phyloP scores from a whole-genome alignment of 1,140 invertebrate species.

The Leptinotarsa texana region DNA sequence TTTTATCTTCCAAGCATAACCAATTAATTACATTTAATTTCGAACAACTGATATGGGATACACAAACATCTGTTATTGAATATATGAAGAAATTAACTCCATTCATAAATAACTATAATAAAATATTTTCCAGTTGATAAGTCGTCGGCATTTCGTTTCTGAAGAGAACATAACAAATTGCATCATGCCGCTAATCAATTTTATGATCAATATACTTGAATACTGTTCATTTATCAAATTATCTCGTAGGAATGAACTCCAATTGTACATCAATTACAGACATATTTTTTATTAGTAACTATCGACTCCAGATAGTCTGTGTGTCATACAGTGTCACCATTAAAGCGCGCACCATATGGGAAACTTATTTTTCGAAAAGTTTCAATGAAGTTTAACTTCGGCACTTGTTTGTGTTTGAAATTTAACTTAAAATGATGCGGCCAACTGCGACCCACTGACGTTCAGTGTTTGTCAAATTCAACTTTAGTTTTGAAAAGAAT shows the following conservation, averaged over 20 bases:
- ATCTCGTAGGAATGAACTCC: not conserved
- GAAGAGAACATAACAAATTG: not conserved
- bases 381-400: too few relatives aligned
- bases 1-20: not conserved
- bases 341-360: too few relatives aligned
- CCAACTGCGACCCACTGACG: too few relatives aligned
- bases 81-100: not conserved
- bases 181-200: not conserved
- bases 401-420: too few relatives aligned
- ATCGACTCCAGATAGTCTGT: too few relatives aligned
- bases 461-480: too few relatives aligned
- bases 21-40: slow-evolving; percentile 1
- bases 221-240: not conserved
- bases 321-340: too few relatives aligned
- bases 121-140: not conserved
- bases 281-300: too few relatives aligned
- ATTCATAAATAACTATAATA: not conserved
- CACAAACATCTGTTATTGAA: slow-evolving; percentile 3
- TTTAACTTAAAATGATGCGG: too few relatives aligned
- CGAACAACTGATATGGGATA: not conserved
- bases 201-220: not conserved
- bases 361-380: too few relatives aligned
- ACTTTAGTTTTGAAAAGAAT: too few relatives aligned
- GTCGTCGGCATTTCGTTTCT: not conserved
- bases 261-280: too few relatives aligned